Conservation (phyloP, 2,797 vertebrate species). For the Vultur gryphus region DNA sequence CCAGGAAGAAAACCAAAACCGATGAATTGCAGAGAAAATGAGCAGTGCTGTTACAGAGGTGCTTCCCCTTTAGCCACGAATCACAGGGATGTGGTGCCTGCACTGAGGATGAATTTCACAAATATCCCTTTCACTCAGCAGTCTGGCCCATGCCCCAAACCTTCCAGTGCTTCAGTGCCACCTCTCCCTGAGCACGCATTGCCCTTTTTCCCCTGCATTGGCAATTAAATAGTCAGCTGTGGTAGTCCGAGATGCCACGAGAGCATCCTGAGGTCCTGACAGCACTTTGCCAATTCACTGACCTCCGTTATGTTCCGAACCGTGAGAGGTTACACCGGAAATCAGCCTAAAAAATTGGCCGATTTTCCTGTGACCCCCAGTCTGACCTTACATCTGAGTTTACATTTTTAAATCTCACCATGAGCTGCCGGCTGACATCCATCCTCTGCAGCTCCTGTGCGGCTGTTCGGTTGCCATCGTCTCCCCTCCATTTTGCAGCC, state of each 20-base stretch:
- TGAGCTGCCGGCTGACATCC: neutral
- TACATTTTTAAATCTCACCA: constrained; percentile 7
- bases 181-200: neutral
- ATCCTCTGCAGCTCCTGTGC: neutral
- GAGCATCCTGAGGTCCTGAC: neutral
- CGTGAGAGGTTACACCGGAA: neutral
- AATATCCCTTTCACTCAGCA: neutral
- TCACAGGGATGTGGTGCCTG: neutral
- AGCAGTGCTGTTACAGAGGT: neutral
- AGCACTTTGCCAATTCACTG: constrained; percentile 15
- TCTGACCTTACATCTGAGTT: neutral
- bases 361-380: neutral
- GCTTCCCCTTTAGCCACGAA: neutral
- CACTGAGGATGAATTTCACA: neutral
- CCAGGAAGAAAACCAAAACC: neutral
- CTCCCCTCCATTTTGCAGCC: neutral
- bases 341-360: constrained; percentile 18
- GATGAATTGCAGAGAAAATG: neutral
- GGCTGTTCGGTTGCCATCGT: rapidly evolving
- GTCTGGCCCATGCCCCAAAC: neutral
- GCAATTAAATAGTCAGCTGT: neutral
- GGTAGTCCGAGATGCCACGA: neutral
- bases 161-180: neutral
- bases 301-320: neutral
- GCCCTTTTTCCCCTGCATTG: neutral